Evolutionary conservation across 2,888 invertebrate species (phyloP), one percentile per base, ranked within the genome.

Genomic region (Lasioglossum leucozonium): DNA sequence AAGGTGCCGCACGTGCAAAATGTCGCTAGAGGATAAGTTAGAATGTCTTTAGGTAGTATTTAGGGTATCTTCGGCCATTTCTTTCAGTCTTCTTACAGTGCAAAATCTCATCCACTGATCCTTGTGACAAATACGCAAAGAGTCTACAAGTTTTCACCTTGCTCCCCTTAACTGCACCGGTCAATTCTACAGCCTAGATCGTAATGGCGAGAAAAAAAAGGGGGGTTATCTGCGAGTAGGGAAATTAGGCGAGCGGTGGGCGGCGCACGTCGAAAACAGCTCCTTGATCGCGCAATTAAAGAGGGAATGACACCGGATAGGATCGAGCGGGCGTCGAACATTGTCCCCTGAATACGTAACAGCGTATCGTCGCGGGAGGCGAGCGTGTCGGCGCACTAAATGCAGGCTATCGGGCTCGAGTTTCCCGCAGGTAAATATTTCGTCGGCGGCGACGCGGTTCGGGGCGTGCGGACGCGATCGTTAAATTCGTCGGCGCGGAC

Each of bases 371-470:
- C 76, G 55, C 22, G 34, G 62, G 73, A 30, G 77, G 76, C 67
- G 81, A 76, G 47, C 77, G 82, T 62, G 74, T 78, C 77, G 84
- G 47, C n/a, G 75, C 74, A 51, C 58, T 73, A 84, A 84, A 84
- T 81, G 83, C 72, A 44, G 79, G 83, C 83, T 77, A 79, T 81
- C 84, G 77, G 69, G 74, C 71, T 30, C 75, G 74, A 84, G 77
- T 88, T 87, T 80, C 79, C 88, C 87, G 76, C 87, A 85, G 89
- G 88, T 88, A 89, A 88, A 89, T 89, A 87, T 89, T 89, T 89
- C 88, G 89, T 84, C 89, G 89, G 44, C 89, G 89, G 44, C 75
- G 74, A 78, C 75, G 87, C 34, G 77, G 72, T 42, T 40, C 67
- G 67, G 67, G 67, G 78, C 26, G 77, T n/a, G 81, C 65, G 69